A percentile compares a stretch with the other conserved stretches of the same genome.
phyloP scores from a whole-genome alignment of 1,140 invertebrate species.

The Drosophila simulans region DNA sequence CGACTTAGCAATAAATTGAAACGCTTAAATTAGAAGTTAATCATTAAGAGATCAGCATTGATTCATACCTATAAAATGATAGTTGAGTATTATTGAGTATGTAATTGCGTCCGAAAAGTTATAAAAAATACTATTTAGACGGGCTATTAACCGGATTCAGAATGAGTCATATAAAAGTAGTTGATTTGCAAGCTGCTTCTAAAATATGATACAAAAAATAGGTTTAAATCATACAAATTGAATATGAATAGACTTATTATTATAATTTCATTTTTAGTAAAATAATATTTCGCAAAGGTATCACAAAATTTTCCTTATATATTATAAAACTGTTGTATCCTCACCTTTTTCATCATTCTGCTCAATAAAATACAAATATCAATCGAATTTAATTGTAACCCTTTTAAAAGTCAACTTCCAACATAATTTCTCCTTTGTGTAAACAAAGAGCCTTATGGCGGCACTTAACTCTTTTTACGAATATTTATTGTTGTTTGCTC shows the following conservation, averaged over 20 bases:
- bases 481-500: conserved; percentile 57
- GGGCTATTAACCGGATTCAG: neutral
- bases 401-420: conserved; percentile 35
- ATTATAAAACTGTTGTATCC: too few species aligned
- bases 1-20: neutral
- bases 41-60: neutral
- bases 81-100: neutral
- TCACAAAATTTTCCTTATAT: too few species aligned
- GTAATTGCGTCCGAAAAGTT: neutral
- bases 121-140: neutral
- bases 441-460: conserved; percentile 49
- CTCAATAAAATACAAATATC: conserved; percentile 2
- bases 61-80: neutral
- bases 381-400: conserved; percentile 18
- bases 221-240: too few species aligned
- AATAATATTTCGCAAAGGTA: too few species aligned
- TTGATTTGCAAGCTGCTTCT: neutral
- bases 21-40: neutral
- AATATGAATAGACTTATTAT: too few species aligned
- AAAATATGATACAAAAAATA: neutral
- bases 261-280: too few species aligned
- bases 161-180: neutral
- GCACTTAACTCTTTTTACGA: conserved; percentile 77
- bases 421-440: conserved; percentile 29
- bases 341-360: neutral